Conservation (phyloP, 2,113 vertebrate species). For the Astur gentilis region DNA sequence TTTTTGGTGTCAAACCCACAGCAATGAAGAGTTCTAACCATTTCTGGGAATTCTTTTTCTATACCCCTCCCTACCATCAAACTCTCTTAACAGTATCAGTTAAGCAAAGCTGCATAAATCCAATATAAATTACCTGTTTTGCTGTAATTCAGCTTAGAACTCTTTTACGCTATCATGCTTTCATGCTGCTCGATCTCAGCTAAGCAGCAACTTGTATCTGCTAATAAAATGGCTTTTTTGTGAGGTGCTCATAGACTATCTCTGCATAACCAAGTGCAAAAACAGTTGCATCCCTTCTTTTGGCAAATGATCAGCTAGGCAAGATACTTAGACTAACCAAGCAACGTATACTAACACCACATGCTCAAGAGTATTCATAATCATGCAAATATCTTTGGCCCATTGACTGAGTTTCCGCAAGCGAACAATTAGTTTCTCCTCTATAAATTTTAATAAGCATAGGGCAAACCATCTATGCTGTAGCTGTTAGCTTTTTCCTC, state of each 20-base stretch:
- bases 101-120: background rate
- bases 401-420: constrained; percentile 5
- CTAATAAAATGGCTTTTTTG: background rate
- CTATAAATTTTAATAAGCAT: constrained; percentile 46
- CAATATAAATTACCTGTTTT: background rate
- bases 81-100: background rate
- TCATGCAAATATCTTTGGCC: constrained; percentile 30
- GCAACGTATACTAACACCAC: background rate
- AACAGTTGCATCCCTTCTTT: background rate
- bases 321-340: background rate
- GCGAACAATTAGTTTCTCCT: constrained; percentile 52
- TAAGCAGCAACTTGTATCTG: background rate
- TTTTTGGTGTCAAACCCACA: background rate
- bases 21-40: background rate
- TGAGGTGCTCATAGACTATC: background rate
- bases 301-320: background rate
- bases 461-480: background rate
- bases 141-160: background rate
- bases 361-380: constrained; percentile 3
- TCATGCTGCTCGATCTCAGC: background rate
- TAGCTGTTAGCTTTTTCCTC: constrained; percentile 28
- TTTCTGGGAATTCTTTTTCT: background rate
- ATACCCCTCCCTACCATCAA: background rate
- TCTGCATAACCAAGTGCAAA: background rate
- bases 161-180: background rate